Evolutionary conservation across 2,888 invertebrate genomes (phyloP).

Genomic region (Deilephila porcellus): DNA sequence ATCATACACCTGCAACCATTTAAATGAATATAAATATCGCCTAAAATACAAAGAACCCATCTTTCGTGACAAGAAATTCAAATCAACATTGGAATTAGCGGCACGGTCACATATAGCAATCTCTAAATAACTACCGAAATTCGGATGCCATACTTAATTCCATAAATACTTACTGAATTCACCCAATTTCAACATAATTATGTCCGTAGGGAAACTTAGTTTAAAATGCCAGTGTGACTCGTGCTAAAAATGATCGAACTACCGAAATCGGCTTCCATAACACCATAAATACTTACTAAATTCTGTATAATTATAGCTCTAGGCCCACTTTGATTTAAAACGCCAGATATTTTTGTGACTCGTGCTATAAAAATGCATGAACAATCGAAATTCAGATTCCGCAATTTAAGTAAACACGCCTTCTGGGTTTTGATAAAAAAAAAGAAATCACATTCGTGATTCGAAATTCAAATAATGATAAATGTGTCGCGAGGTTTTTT

Average conservation of each 20-base stretch:
- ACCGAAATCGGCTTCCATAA: conserved; percentile 11
- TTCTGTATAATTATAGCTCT: neutral
- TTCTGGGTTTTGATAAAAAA: neutral
- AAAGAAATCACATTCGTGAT: neutral
- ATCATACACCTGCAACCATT: conserved; percentile 1
- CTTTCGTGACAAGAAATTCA: neutral
- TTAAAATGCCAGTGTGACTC: conserved; percentile 1
- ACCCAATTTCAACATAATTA: neutral
- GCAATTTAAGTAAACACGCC: neutral
- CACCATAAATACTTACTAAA: neutral
- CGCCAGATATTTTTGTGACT: conserved; percentile 1
- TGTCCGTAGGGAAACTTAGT: neutral
- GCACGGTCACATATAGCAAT: neutral
- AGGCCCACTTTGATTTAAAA: neutral
- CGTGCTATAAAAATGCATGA: conserved; percentile 14
- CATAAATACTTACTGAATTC: neutral
- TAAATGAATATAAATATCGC: neutral
- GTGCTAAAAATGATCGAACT: conserved; percentile 14
- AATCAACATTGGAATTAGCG: neutral
- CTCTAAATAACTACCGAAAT: conserved; percentile 11
- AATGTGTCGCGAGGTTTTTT: neutral
- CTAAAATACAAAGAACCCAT: neutral
- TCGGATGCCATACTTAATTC: neutral
- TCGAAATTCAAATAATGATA: conserved; percentile 14
- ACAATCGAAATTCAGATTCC: neutral